Percentiles rank a stretch among this genome's conserved stretches.
Conservation (phyloP, 2,888 invertebrate genomes). For the Acanthosepion pharaonis region DNA sequence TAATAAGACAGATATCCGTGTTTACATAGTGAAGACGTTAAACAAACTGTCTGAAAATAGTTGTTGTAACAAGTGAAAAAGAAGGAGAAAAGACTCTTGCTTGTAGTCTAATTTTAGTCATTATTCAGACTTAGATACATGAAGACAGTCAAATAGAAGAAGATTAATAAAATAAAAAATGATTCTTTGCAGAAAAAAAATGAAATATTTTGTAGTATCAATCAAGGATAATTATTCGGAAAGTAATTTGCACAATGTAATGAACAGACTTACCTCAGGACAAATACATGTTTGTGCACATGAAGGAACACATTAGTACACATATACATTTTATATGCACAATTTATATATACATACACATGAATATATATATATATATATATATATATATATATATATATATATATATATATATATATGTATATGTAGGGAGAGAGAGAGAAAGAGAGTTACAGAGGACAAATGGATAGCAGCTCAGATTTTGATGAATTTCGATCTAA, state of each 20-base stretch:
- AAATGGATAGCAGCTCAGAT: no score
- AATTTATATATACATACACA: no score
- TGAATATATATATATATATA: background rate
- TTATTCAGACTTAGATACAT: background rate
- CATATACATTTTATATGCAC: no score
- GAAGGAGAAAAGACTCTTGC: background rate
- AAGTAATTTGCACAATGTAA: background rate
- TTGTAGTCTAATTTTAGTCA: background rate
- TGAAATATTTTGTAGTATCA: background rate
- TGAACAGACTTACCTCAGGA: constrained; percentile 22
- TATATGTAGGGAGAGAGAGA: no score
- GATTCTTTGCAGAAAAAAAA: background rate
- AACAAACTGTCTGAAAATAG: background rate
- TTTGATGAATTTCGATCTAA: no score
- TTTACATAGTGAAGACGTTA: background rate
- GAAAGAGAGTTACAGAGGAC: no score
- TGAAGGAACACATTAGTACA: no score
- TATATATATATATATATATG: no score
- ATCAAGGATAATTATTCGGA: constrained; percentile 1
- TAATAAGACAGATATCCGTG: background rate
- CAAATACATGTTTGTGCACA: background rate
- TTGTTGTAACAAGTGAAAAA: background rate
- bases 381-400: background rate
- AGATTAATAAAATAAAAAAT: background rate
- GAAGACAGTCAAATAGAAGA: background rate